Conservation (phyloP, 2,113 vertebrate genomes). For the Pipa parva region DNA sequence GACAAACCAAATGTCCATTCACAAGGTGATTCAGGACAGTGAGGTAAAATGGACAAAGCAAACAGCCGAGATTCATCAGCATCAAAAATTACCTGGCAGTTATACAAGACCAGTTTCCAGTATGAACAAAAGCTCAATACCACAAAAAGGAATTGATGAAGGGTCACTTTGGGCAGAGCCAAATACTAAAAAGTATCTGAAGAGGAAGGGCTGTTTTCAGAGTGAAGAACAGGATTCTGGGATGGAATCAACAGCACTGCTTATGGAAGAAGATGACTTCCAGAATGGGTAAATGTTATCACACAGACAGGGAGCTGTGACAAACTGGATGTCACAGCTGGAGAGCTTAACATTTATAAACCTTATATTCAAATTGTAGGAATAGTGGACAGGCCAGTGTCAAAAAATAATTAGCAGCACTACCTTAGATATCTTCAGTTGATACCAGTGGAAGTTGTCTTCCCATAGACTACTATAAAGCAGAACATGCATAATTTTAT, state of each 20-base stretch:
- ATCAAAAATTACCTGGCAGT: conserved; percentile 11
- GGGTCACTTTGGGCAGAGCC: conserved; percentile 22
- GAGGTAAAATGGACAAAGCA: conserved; percentile 37
- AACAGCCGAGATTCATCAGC: conserved; percentile 35
- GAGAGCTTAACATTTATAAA: no score
- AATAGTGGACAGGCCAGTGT: no score
- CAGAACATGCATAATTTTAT: no score
- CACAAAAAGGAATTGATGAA: conserved; percentile 5
- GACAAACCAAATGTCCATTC: conserved; percentile 51
- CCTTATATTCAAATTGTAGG: no score
- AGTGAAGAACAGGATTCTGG: neutral
- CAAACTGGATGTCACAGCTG: no score
- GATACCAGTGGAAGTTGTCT: no score
- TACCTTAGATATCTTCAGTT: no score
- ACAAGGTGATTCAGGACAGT: neutral
- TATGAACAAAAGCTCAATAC: neutral
- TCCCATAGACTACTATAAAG: no score
- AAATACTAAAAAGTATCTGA: conserved; percentile 51
- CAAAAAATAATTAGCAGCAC: no score
- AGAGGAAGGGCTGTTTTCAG: conserved; percentile 29
- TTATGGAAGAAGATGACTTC: neutral
- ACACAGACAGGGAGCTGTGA: no score
- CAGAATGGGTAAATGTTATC: conserved; percentile 25
- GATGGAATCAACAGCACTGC: conserved; percentile 3
- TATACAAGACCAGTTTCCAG: conserved; percentile 22